phyloP scores from a whole-genome alignment of 2,797 vertebrate species.

The Bradypodion ventrale region DNA sequence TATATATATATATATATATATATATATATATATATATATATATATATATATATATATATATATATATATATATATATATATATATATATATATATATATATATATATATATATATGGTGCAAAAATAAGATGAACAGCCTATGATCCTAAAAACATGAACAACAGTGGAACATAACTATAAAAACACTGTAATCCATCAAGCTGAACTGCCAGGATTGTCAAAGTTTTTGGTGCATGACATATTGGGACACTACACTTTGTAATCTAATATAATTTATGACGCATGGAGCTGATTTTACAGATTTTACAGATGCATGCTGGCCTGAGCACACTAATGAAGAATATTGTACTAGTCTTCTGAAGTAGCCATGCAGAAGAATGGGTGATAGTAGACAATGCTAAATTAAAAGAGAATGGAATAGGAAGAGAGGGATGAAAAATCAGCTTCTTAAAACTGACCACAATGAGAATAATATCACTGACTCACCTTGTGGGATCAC shows the following conservation, averaged over 20 bases:
- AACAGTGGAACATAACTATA: neutral
- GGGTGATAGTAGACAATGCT: neutral
- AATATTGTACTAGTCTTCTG: neutral
- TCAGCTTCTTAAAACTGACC: neutral
- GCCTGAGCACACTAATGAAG: conserved; percentile 36
- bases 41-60: too few species aligned
- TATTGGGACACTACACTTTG: neutral
- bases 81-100: too few species aligned
- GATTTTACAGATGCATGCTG: neutral
- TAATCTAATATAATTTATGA: conserved; percentile 1
- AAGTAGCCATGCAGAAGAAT: neutral
- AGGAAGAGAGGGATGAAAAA: neutral
- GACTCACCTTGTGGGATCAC: neutral
- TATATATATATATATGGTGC: too few species aligned
- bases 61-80: too few species aligned
- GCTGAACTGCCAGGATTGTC: neutral
- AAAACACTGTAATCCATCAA: neutral
- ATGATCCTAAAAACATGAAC: neutral
- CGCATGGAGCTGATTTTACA: neutral
- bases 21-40: too few species aligned
- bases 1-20: too few species aligned
- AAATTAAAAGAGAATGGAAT: neutral
- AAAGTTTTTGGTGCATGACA: neutral
- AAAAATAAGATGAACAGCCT: too few species aligned
- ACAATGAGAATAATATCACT: neutral